Evolutionary conservation across 2,888 invertebrate species (phyloP).

Genomic region (Anarsia innoxiella): DNA sequence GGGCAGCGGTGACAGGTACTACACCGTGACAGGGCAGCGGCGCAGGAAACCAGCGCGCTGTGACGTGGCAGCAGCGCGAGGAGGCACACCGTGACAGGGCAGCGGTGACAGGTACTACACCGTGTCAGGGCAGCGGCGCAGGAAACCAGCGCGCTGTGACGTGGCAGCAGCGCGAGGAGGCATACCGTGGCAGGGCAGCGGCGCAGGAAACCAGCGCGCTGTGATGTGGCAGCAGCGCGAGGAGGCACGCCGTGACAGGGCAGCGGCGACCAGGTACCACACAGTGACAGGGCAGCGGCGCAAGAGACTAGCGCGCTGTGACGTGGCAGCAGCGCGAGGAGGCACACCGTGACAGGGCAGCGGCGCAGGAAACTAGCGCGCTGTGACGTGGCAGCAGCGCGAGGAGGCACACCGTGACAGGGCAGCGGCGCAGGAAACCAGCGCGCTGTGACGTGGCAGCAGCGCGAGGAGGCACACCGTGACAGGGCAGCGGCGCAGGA

Average conservation of each 20-base stretch:
- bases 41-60: not conserved
- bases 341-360: conserved; percentile 1
- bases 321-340: conserved; percentile 1
- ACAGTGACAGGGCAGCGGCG: conserved; percentile 7
- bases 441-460: conserved; percentile 4
- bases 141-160: conserved; percentile 1
- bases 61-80: conserved; percentile 5
- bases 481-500: conserved; percentile 4
- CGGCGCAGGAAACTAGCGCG: conserved; percentile 2
- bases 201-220: not conserved
- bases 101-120: conserved; percentile 1
- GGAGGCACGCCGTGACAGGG: not conserved
- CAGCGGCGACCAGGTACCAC: conserved; percentile 1
- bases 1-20: conserved; percentile 1
- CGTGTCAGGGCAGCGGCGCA: conserved; percentile 11
- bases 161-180: conserved; percentile 7
- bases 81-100: not conserved
- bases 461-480: conserved; percentile 4
- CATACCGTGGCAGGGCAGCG: not conserved
- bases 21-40: not conserved
- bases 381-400: conserved; percentile 5
- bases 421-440: conserved; percentile 4
- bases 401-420: conserved; percentile 1
- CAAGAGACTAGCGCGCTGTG: not conserved
- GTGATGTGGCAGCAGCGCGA: conserved; percentile 4